Evolutionary conservation across 1,140 invertebrate genomes (phyloP), one percentile per base, ranked within the genome.

Genomic region (Macrostomum lignano): DNA sequence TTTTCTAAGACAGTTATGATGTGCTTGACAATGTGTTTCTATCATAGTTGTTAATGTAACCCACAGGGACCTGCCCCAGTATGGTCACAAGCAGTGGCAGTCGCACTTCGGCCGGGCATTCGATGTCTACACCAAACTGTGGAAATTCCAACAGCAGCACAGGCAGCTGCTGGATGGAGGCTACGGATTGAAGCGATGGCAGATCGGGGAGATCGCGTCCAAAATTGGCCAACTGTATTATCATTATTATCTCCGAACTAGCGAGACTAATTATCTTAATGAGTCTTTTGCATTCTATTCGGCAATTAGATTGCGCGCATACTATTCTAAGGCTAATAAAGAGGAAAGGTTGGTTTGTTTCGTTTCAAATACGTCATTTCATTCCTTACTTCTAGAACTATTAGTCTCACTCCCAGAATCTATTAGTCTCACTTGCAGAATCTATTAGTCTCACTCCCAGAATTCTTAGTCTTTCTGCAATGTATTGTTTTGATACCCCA

Each of bases 211-310:
- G 62, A 86, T 94, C 39, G 84, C 84, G 9, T 88, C 79, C 7
- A 93, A 93, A 65, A 94, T 93, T 54, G 84, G 82, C 39, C 84
- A 94, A 60, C 69, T 94, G 13, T 93, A 93, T 60, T 94, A 93
- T 53, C 82, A 93, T 60, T 94, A 91, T 58, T 94, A 94, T 56
- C 63, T 88, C 45, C 63, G 79, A 49, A 86, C 81, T 35, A 86
- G 79, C 61, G 81, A 93, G 62, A 84, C 76, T 17, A 81, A 76
- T 56, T 88, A 91, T 57, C 63, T 93, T 39, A 77, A 79, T 51
- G 82, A 91, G 62, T 77, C 81, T 21, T 86, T 73, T 58, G 75
- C 79, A 17, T 93, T 94, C 58, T 93, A 93, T 62, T 73, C 75
- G 17, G 82, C 82, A 2, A 94, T 94, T 45, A 59, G 81, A 37